Evolutionary conservation across 2,797 vertebrate genomes (phyloP).

Genomic region (Nothura maculosa): DNA sequence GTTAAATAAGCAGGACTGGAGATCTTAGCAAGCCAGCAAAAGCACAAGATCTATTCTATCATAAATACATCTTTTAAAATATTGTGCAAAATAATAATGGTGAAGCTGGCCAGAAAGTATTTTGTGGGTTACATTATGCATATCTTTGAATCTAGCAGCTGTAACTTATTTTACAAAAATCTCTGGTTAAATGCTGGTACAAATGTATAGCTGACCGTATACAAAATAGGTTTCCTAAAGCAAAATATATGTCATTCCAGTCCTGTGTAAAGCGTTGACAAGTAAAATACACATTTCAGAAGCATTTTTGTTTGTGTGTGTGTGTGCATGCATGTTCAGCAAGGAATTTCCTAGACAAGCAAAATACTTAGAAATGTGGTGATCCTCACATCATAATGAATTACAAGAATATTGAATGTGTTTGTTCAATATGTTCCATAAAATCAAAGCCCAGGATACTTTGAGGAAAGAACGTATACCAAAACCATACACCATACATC

Average conservation of each 20-base stretch:
- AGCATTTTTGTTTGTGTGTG: conserved; percentile 1
- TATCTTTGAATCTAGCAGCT: background rate
- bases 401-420: background rate
- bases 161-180: conserved; percentile 43
- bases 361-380: background rate
- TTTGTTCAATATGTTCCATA: background rate
- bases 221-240: conserved; percentile 50
- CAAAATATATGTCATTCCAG: conserved; percentile 29
- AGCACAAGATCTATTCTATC: conserved; percentile 63
- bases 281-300: conserved; percentile 50
- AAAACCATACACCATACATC: background rate
- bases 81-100: conserved; percentile 53
- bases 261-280: conserved; percentile 4
- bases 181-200: conserved; percentile 38
- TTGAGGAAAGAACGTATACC: background rate
- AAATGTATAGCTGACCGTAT: background rate
- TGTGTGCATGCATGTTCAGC: background rate
- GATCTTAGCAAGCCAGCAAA: conserved; percentile 69
- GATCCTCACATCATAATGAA: background rate
- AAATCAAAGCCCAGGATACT: background rate
- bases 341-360: background rate
- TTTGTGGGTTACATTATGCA: conserved; percentile 1
- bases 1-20: conserved; percentile 80
- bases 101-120: conserved; percentile 42
- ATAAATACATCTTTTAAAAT: conserved; percentile 67